These are phyloP conservation scores for Sebastiscus albofasciatus DNA, from an alignment of 2,797 vertebrate species.

Conservation along the genomic window DNA sequence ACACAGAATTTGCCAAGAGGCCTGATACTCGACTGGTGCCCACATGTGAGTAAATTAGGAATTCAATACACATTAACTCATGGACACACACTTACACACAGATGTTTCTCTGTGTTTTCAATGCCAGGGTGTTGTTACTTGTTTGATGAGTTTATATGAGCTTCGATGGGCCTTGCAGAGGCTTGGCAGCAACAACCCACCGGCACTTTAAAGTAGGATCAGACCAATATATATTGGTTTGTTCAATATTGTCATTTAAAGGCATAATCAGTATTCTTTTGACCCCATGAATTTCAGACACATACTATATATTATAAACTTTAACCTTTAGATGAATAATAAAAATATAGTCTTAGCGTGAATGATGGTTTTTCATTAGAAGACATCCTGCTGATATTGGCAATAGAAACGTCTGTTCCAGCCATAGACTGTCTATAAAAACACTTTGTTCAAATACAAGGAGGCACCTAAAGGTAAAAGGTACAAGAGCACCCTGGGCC, in stretches of 20 bases:
- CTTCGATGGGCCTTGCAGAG: slow-evolving; percentile 46
- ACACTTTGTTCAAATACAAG: not conserved
- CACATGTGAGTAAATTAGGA: slow-evolving; percentile 64
- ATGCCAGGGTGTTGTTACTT: slow-evolving; percentile 58
- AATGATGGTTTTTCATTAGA: not conserved
- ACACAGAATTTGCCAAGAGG: slow-evolving; percentile 23
- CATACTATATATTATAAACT: not conserved
- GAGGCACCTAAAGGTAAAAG: not conserved
- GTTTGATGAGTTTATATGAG: slow-evolving; percentile 71
- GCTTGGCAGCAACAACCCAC: slow-evolving; percentile 45
- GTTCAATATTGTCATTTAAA: not conserved
- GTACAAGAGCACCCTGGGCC: not conserved
- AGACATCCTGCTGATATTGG: not conserved
- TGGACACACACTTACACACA: slow-evolving; percentile 40
- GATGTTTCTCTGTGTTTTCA: slow-evolving; percentile 50
- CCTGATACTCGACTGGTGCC: slow-evolving; percentile 50
- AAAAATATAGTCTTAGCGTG: not conserved
- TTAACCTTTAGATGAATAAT: not conserved
- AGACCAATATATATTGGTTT: not conserved
- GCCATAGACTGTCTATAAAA: not conserved
- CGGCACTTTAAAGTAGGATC: slow-evolving; percentile 34
- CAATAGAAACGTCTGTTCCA: not conserved
- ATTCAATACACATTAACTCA: slow-evolving; percentile 36
- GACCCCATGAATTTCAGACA: not conserved
- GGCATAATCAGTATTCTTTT: not conserved